Evolutionary conservation across 2,797 vertebrate species (phyloP), one percentile per base, ranked within the genome.

Genomic region (Smutsia gigantea): DNA sequence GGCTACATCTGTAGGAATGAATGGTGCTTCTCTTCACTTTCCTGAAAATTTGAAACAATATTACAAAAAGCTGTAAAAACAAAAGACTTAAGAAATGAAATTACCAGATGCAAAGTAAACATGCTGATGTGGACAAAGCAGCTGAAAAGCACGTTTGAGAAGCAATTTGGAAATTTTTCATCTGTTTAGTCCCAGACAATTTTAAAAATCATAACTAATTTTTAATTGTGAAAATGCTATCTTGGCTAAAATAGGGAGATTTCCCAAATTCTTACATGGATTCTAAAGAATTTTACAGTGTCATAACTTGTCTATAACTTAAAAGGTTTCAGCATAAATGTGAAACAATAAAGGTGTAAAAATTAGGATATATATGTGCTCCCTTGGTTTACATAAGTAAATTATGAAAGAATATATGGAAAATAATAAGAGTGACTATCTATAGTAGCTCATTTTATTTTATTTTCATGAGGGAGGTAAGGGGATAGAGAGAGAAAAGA

Each of bases 81-180:
- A 69, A 71, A 31, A 64, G 39, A 71, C 25, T 27, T 75, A 39
- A 9, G 19, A 71, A 39, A 57, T 0, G 12, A 83, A 78, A 29
- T 4, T 74, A n/a, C 21, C 2, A 37, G 27, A 21, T 12, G 46
- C 19, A 11, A 42, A 29, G 21, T 19, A 71, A 66, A 51, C 0
- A 0, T 1, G 0, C 13, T 2, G 0, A 13, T 11, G 34, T 18
- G 39, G 34, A 27, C 55, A 21, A 55, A 53, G 9, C 13, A 37
- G 13, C 34, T 12, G 13, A 46, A 84, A 23, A 27, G n/a, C 31
- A 7, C 15, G 1, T 6, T 9, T 23, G 27, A 55, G 29, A 53
- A 61, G 55, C 2, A 0, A 37, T 19, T 39, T 21, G 7, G 55
- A n/a, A 77, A 18, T 23, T 23, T 18, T 23, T 5, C 25, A 3